phyloP scores from a whole-genome alignment of 2,797 vertebrate species.

The Masticophis lateralis region DNA sequence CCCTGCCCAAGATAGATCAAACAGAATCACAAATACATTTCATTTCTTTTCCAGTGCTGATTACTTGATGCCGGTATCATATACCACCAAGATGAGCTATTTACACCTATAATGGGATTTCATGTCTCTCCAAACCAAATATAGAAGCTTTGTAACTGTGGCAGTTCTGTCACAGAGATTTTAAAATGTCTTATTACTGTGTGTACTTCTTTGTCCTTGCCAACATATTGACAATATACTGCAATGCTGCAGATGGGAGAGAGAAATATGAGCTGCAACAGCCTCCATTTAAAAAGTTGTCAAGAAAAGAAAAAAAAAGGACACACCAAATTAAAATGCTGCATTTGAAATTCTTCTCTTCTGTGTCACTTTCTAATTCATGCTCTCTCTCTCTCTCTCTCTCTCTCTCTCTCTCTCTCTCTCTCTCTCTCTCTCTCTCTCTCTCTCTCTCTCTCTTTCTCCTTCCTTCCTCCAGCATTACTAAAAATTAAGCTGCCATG shows the following conservation, averaged over 20 bases:
- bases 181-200: slow-evolving; percentile 35
- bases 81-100: background rate
- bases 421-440: background rate
- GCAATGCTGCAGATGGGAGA: slow-evolving; percentile 26
- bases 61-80: background rate
- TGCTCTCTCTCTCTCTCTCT: background rate
- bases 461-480: background rate
- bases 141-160: background rate
- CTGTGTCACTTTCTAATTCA: background rate
- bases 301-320: background rate
- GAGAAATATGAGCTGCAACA: slow-evolving; percentile 23
- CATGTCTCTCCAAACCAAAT: slow-evolving; percentile 36
- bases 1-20: slow-evolving; percentile 6
- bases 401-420: background rate
- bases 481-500: slow-evolving; percentile 14
- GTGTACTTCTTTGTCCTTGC: slow-evolving; percentile 23
- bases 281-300: slow-evolving; percentile 43
- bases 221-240: slow-evolving; percentile 7
- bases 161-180: slow-evolving; percentile 35
- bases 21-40: background rate
- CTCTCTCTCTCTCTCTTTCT: background rate
- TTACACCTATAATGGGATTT: slow-evolving; percentile 41
- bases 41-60: background rate
- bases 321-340: background rate
- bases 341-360: background rate